Evolutionary conservation across 2,888 invertebrate species (phyloP).

Genomic region (Nemotelus pantherinus): DNA sequence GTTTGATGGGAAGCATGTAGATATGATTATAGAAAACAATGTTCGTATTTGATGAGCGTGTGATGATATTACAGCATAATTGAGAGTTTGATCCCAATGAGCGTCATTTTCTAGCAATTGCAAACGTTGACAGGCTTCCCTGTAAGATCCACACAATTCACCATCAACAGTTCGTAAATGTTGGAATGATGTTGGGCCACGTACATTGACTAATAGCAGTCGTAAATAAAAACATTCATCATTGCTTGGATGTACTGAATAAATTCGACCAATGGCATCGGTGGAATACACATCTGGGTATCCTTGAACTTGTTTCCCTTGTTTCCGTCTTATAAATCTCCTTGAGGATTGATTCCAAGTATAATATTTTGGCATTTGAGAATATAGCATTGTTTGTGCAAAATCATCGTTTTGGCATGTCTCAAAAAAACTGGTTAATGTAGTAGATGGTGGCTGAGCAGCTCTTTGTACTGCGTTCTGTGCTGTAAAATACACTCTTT

Average conservation of each 20-base stretch:
- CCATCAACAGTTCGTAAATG: conserved; percentile 60
- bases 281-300: conserved; percentile 55
- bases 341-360: conserved; percentile 57
- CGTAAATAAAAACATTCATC: conserved; percentile 59
- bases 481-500: conserved; percentile 57
- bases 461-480: conserved; percentile 47
- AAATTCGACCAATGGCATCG: conserved; percentile 58
- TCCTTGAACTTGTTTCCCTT: conserved; percentile 55
- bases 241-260: conserved; percentile 59
- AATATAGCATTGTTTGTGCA: conserved; percentile 57
- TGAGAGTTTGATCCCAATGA: conserved; percentile 54
- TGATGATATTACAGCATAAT: conserved; percentile 51
- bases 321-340: conserved; percentile 57
- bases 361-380: conserved; percentile 57
- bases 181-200: conserved; percentile 58
- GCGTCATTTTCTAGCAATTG: conserved; percentile 57
- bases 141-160: conserved; percentile 56
- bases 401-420: conserved; percentile 55
- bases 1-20: conserved; percentile 53
- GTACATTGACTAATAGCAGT: conserved; percentile 58
- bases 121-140: conserved; percentile 58
- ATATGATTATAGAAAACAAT: conserved; percentile 54
- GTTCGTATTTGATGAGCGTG: conserved; percentile 53
- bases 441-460: conserved; percentile 51
- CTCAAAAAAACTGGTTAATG: conserved; percentile 58